Evolutionary conservation across 2,888 invertebrate genomes (phyloP), one percentile per base, ranked within the genome.

Genomic region (Ctena decussata): DNA sequence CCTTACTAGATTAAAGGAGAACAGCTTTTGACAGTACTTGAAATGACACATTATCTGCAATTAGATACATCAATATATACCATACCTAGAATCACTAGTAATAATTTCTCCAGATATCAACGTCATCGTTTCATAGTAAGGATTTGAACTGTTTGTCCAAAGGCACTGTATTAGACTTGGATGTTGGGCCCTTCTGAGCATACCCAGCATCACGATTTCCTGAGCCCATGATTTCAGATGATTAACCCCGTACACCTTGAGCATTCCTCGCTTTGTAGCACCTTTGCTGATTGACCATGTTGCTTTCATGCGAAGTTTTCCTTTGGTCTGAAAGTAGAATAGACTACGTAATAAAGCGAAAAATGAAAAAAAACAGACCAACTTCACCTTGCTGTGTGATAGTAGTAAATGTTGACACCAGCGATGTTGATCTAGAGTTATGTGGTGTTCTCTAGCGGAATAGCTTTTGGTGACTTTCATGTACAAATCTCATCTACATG

Each of bases 121-220:
- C 3, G 94, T 94, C 93, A 94, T 94, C 21, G 93, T 92, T 80
- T 94, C 94, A 71, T 92, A 92, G 85, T 94, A 94, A 2, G 94
- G 94, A 80, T 94, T 94, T 18, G 89, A 90, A 82, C 92, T 93
- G 84, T 92, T 92, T 0, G 94, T 94, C 94, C 94, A 94, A 49
- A 93, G 91, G 85, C 94, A 94, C 84, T 93, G 93, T 49, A 94
- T 87, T 6, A 94, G 90, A 72, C 93, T 93, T 12, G 94, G 91
- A 77, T 92, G 93, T 37, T 92, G 93, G 12, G 87, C 84, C 77
- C 91, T 91, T 70, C 94, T 87, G 77, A 94, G 83, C 92, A 94
- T 91, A 3, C 94, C 94, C 75, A 94, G 87, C 71, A 94, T 93
- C 8, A 94, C 94, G 35, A 94, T 94, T 84, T 94, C 94, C 88